Evolutionary conservation across 2,888 invertebrate genomes (phyloP).

Genomic region (Chymomyza amoena): DNA sequence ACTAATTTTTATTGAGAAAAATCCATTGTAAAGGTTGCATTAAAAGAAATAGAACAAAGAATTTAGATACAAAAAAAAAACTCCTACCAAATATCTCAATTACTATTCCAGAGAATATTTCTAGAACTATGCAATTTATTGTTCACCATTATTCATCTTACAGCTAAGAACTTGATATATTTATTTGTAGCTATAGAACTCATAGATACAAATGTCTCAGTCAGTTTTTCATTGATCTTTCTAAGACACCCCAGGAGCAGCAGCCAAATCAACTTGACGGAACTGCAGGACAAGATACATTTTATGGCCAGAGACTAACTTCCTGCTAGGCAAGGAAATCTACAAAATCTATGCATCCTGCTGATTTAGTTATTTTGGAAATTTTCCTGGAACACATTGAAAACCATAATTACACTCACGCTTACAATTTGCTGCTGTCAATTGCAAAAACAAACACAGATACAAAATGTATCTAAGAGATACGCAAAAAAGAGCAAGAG

Average conservation of each 20-base stretch:
- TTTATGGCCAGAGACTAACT: conserved; percentile 42
- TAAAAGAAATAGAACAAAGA: too few relatives aligned
- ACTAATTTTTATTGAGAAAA: too few relatives aligned
- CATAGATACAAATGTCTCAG: too few relatives aligned
- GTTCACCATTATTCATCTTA: neutral
- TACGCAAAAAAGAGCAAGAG: conserved; percentile 2
- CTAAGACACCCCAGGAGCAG: conserved; percentile 23
- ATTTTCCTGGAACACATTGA: conserved; percentile 64
- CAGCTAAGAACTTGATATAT: neutral
- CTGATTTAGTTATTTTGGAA: too few relatives aligned
- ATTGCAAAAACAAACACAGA: conserved; percentile 48
- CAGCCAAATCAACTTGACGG: conserved; percentile 50
- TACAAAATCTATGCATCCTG: neutral
- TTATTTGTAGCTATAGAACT: neutral
- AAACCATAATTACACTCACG: conserved; percentile 68
- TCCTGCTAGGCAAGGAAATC: neutral
- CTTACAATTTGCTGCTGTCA: conserved; percentile 54
- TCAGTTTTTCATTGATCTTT: neutral
- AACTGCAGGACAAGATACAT: conserved; percentile 9
- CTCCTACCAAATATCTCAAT: too few relatives aligned
- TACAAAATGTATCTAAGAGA: conserved; percentile 4
- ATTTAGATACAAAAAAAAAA: too few relatives aligned
- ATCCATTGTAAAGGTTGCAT: too few relatives aligned
- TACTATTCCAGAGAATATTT: neutral
- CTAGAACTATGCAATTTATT: neutral